Evolutionary conservation across 2,888 invertebrate species (phyloP).

Genomic region (Temnothorax ravouxi): DNA sequence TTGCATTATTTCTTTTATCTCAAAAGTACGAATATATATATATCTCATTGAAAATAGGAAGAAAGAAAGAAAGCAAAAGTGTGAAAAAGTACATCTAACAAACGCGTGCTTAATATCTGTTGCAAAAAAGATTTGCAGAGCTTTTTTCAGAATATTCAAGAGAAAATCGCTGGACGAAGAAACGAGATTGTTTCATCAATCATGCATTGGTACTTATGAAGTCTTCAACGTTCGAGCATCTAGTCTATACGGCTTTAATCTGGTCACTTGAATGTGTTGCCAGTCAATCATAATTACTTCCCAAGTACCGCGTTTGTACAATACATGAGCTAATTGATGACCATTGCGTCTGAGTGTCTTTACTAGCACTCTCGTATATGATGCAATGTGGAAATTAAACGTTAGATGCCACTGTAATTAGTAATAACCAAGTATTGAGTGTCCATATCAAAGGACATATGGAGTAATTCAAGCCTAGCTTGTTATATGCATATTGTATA

Average conservation of each 20-base stretch:
- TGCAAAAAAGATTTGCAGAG: neutral
- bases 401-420: conserved; percentile 25
- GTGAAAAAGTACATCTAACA: neutral
- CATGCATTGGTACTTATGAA: neutral
- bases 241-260: neutral
- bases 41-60: neutral
- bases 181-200: neutral
- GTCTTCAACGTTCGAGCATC: neutral
- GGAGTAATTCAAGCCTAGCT: conserved; percentile 23
- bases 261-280: neutral
- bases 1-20: conserved; percentile 9
- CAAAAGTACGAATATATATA: neutral
- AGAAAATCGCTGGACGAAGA: neutral
- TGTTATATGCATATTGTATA: neutral
- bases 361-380: neutral
- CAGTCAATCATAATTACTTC: conserved; percentile 32
- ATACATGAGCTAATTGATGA: conserved; percentile 21
- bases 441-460: neutral
- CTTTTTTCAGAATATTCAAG: conserved; percentile 17
- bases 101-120: neutral
- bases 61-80: neutral
- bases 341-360: neutral
- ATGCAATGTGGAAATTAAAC: conserved; percentile 25
- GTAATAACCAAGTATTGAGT: conserved; percentile 28
- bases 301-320: conserved; percentile 17